Base-by-base conservation (phyloP, 2,797 vertebrate species). In the Loris lydekkerianus region DNA sequence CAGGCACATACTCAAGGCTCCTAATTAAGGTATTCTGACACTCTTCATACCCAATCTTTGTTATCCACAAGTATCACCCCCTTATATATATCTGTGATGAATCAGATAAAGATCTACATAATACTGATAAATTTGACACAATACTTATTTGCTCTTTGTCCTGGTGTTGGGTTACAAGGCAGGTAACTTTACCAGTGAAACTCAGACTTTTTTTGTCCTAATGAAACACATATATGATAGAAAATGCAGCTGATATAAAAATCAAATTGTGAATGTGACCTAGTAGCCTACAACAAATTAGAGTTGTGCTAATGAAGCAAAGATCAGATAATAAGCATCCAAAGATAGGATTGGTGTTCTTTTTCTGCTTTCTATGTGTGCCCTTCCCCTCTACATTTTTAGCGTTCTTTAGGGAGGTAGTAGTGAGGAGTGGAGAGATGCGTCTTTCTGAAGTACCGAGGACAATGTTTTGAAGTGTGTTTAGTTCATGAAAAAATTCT, bases 401-500 rank as follows among this genome's bases (percentile, higher is more conserved):
- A 86, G 60, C 1, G 31, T 31, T 80, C 5, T 90, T 67, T 31
- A 61, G 27, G 10, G 31, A 46, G 14, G 3, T 53, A 4, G 72
- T 15, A 53, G 7, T 37, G 21, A 65, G n/a, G 15, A 10, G 2
- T 77, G 11, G 11, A 56, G 29, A 77, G 10, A 31, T 46, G 2
- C 29, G 18, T 77, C 20, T 78, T 83, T 14, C 43, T 75, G 13
- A 78, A 83, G 37, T 27, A n/a, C 4, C 17, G 77, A 83, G 56
- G 14, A 89, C 84, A 90, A 87, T 46, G 72, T 3, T 49, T 70
- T 37, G 7, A 84, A 77, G 31, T 91, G 2, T 67, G 5, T 60
- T 87, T 95, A 80, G 60, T 78, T 93, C 27, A 60, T 60, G 10
- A 15, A 89, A 77, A 93, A 75, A 25, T 15, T 67, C 7, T 56